Evolutionary conservation across 2,113 vertebrate species (phyloP).

Genomic region (Syngnathus scovelli): DNA sequence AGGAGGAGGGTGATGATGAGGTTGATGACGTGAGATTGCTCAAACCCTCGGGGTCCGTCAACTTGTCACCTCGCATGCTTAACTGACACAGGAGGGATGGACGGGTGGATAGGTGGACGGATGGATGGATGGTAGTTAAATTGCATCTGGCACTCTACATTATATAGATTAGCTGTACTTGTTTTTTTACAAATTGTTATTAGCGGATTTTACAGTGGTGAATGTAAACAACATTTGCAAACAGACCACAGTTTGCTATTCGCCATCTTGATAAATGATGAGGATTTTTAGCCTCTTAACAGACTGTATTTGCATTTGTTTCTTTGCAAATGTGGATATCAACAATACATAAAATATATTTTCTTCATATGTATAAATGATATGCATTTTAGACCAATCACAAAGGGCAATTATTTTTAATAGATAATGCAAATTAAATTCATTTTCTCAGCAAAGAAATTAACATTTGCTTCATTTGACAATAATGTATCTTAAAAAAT

Average conservation of each 20-base stretch:
- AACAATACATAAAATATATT: not conserved
- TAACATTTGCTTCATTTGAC: not conserved
- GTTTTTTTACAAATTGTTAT: not conserved
- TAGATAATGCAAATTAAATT: not conserved
- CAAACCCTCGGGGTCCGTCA: conserved; percentile 33
- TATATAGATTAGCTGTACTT: not conserved
- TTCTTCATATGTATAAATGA: not conserved
- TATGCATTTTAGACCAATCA: not conserved
- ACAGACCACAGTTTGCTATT: not conserved
- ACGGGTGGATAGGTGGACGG: conserved; percentile 21
- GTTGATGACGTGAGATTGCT: conserved; percentile 31
- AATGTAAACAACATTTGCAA: conserved; percentile 4
- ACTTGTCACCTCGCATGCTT: conserved; percentile 37
- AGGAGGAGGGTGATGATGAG: not conserved
- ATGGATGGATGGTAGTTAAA: not conserved
- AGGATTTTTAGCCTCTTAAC: not conserved
- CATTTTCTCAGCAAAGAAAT: not conserved
- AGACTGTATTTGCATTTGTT: not conserved
- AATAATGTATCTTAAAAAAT: not conserved
- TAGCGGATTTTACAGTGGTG: conserved; percentile 8
- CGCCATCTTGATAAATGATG: not conserved
- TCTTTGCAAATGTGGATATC: not conserved
- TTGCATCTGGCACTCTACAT: not conserved
- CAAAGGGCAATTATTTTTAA: not conserved
- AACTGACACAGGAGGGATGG: conserved; percentile 28